Base-by-base conservation (phyloP, 64 coral and sea anemone genomes). In the Dendrophyllia cribrosa region DNA sequence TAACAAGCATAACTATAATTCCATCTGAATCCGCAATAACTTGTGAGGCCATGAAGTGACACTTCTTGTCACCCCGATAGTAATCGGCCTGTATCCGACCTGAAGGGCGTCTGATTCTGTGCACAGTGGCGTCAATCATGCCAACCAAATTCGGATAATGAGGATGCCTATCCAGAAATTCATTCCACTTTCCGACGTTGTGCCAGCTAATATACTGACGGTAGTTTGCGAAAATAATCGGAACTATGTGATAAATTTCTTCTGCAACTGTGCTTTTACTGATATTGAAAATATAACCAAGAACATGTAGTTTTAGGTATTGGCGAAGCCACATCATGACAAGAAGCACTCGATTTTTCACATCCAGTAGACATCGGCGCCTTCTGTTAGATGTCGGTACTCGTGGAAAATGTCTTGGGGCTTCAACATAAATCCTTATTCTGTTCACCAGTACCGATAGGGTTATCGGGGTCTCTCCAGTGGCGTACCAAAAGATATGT, bases 241-340 rank as follows among this genome's bases (percentile, higher is more conserved):
- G 76, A 4, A 78, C 76, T 12, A 78, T 51, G n/a, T 78, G 76
- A 14, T 78, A 78, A 1, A 78, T 78, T 71, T 71, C 68, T 46
- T 76, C 73, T 43, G 73, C 6, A 76, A 76, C 73, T 6, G 73
- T 76, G 7, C 43, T 76, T 34, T 23, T 34, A 44, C 4, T 44
- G 7, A 2, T 16, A 4, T 17, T 4, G 7, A 34, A 76, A 7
- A 47, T 76, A 46, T 76, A 46, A 9, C 4, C 73, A 44, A 81
- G 53, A 4, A 81, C 78, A 34, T 65, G 79, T 34, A 87, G 8
- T 56, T 56, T 56, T 56, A 56, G 3, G 47, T 76, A 76, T 7
- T 76, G 73, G 5, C 3, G 21, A 9, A 77, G 17, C 73, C 73
- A 76, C 14, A 76, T 76, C 12, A 76, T 46, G 15, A 76, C 73